phyloP scores from a whole-genome alignment of 2,797 vertebrate species.

The Harpagifer antarcticus region DNA sequence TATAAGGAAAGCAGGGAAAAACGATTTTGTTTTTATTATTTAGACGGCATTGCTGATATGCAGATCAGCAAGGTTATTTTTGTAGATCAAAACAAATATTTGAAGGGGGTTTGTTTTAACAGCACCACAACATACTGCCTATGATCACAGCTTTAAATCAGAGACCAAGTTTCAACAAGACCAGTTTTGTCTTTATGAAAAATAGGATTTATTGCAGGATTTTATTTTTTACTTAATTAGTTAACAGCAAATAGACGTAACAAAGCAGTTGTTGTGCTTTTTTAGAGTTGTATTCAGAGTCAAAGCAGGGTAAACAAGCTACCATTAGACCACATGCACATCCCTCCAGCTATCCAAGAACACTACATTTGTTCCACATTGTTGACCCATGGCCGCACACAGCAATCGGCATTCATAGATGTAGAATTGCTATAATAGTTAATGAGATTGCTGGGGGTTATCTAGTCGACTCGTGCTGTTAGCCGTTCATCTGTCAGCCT shows the following conservation, averaged over 20 bases:
- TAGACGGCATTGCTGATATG: not conserved
- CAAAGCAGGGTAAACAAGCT: conserved; percentile 21
- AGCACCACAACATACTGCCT: not conserved
- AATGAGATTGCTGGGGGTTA: conserved; percentile 13
- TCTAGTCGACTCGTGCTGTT: conserved; percentile 18
- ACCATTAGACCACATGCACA: not conserved
- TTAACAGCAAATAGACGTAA: not conserved
- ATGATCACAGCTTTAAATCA: not conserved
- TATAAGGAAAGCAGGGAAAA: too few species aligned
- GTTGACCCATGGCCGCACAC: conserved; percentile 19
- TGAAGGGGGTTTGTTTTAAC: not conserved
- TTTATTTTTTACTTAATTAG: not conserved
- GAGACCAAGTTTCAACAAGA: not conserved
- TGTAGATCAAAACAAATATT: too few species aligned
- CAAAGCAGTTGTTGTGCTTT: not conserved
- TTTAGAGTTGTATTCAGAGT: conserved; percentile 2
- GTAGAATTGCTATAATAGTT: conserved; percentile 10
- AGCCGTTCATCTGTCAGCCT: conserved; percentile 31
- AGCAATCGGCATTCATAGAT: conserved; percentile 8
- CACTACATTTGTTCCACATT: conserved; percentile 35
- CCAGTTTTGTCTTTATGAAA: not conserved
- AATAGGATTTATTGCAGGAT: not conserved
- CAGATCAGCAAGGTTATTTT: not conserved
- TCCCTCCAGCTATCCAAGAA: conserved; percentile 33
- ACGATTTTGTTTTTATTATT: not conserved